A percentile compares a stretch with the other conserved stretches of the same genome.
Evolutionary conservation across 2,797 vertebrate species (phyloP).

Genomic region (Gadopsis bispinosus): DNA sequence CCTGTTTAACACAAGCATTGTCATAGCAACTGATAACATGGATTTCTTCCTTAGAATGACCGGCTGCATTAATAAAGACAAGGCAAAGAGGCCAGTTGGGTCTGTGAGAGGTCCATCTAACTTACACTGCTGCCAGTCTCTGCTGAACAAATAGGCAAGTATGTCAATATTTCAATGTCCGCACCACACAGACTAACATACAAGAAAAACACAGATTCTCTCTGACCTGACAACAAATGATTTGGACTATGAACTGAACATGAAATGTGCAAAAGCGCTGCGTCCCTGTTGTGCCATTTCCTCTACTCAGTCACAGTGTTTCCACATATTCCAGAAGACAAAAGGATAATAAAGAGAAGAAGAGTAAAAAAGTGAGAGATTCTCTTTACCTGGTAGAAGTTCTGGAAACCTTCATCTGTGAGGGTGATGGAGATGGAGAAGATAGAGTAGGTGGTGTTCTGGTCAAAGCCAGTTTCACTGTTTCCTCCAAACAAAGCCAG

Average conservation of each 20-base stretch:
- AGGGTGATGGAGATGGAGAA: conserved; percentile 97
- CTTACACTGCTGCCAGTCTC: conserved; percentile 1
- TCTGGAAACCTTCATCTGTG: conserved; percentile 94
- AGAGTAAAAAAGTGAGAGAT: not conserved
- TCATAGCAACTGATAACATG: conserved; percentile 61
- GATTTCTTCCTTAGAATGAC: conserved; percentile 42
- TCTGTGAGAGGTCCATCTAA: not conserved
- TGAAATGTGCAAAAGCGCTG: not conserved
- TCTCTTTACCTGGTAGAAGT: conserved; percentile 90
- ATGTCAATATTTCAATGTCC: conserved; percentile 7
- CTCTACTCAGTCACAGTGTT: not conserved
- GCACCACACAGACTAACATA: conserved; percentile 2
- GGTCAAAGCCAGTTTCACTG: conserved; percentile 96
- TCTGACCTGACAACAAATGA: conserved; percentile 21
- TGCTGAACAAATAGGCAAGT: conserved; percentile 1
- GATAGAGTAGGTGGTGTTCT: conserved; percentile 96
- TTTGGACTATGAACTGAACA: not conserved
- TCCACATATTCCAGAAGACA: not conserved
- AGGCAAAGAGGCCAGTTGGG: conserved; percentile 34
- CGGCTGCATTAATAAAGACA: conserved; percentile 30
- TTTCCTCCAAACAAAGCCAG: conserved; percentile 95
- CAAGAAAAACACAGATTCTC: conserved; percentile 8
- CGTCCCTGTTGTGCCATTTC: not conserved
- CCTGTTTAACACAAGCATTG: conserved; percentile 41
- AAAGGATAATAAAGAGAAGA: not conserved